Percentiles rank a stretch among this genome's conserved stretches.
These are phyloP conservation scores for Anas capensis DNA, from an alignment of 2,797 vertebrate genomes.

Conservation along the genomic window DNA sequence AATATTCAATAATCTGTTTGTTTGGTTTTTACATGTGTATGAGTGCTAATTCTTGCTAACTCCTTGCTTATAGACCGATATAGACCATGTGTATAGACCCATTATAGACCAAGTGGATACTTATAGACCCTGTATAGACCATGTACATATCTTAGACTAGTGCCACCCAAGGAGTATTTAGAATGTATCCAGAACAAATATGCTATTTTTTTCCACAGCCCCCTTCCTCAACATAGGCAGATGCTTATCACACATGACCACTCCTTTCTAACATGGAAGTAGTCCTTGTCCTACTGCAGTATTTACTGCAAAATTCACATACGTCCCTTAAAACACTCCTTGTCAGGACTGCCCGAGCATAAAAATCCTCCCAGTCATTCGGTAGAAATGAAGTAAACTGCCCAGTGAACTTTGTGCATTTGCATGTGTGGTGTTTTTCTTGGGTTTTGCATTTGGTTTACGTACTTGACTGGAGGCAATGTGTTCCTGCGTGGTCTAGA, in stretches of 20 bases:
- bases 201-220: not conserved
- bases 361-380: not conserved
- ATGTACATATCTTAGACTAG: not conserved
- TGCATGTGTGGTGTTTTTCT: not conserved
- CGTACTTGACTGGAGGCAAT: not conserved
- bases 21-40: not conserved
- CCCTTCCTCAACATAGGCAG: not conserved
- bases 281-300: not conserved
- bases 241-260: not conserved
- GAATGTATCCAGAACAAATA: not conserved
- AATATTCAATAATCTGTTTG: not conserved
- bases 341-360: not conserved
- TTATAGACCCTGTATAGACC: not conserved
- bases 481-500: not conserved
- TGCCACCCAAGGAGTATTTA: not conserved
- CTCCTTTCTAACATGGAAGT: not conserved
- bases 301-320: not conserved
- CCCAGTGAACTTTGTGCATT: not conserved
- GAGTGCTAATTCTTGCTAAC: not conserved
- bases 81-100: too few species aligned
- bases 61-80: not conserved
- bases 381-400: not conserved
- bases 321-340: not conserved
- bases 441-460: not conserved
- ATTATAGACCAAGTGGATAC: too few species aligned